phyloP scores from a whole-genome alignment of 1,140 invertebrate species.

The Zaprionus inermis region DNA sequence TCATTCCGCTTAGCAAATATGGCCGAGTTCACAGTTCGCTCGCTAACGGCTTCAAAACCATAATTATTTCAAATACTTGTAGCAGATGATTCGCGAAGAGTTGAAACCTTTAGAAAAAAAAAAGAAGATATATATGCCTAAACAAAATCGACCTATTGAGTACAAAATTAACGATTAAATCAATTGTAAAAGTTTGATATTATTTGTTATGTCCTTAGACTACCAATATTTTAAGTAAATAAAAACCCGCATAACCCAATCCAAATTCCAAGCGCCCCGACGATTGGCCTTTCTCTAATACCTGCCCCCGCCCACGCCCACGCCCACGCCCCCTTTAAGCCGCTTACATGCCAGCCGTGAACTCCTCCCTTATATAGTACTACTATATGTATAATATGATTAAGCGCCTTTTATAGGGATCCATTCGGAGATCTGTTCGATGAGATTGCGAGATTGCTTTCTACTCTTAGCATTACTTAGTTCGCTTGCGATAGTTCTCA shows the following conservation, averaged over 20 bases:
- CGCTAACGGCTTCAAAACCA: conserved; percentile 36
- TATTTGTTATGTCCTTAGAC: conserved; percentile 25
- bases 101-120: conserved; percentile 4
- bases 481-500: conserved; percentile 31
- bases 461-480: conserved; percentile 16
- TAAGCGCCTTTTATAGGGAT: conserved; percentile 36
- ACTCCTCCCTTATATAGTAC: conserved; percentile 14
- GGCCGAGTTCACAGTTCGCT: conserved; percentile 49
- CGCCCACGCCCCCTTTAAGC: conserved; percentile 2
- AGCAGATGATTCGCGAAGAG: not conserved
- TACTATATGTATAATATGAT: conserved; percentile 5
- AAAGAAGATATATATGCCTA: conserved; percentile 13
- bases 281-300: conserved; percentile 26
- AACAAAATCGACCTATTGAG: conserved; percentile 50
- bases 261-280: not conserved
- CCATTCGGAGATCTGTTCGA: conserved; percentile 33
- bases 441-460: conserved; percentile 28
- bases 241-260: not conserved
- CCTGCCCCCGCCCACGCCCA: not conserved
- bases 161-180: conserved; percentile 56
- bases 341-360: conserved; percentile 29
- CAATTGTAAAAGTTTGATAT: conserved; percentile 47
- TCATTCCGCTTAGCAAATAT: conserved; percentile 22
- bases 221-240: conserved; percentile 4
- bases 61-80: conserved; percentile 38